Conservation (phyloP, 2,888 invertebrate genomes). For the Piscicola geometra region DNA sequence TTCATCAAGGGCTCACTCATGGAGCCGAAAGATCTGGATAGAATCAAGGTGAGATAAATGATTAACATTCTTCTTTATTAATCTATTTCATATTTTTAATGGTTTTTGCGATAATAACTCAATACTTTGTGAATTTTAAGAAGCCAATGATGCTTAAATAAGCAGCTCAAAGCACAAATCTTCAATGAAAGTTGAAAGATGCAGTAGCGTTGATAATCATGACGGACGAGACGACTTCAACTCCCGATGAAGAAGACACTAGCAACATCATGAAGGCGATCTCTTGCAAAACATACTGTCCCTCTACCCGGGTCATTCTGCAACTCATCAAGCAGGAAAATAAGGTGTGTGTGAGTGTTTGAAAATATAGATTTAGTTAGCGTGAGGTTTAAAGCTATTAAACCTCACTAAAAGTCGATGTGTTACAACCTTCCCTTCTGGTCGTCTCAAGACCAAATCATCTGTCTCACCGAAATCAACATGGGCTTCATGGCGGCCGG, state of each 20-base stretch:
- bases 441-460: slow-evolving; percentile 91
- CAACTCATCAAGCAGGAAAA: slow-evolving; percentile 43
- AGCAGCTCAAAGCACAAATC: no score
- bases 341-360: slow-evolving; percentile 38
- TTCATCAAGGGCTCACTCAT: slow-evolving; percentile 22
- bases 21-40: slow-evolving; percentile 3
- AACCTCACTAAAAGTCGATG: slow-evolving; percentile 69
- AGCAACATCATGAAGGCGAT: slow-evolving; percentile 44
- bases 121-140: no score
- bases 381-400: neutral
- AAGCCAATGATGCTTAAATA: no score
- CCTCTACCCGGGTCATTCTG: slow-evolving; percentile 41
- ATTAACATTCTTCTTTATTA: no score
- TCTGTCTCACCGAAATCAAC: slow-evolving; percentile 92
- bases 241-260: slow-evolving; percentile 17
- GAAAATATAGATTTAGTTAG: neutral
- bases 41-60: slow-evolving; percentile 3
- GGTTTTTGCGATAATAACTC: neutral
- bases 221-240: slow-evolving; percentile 5
- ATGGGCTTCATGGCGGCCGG: slow-evolving; percentile 97
- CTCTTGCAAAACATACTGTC: slow-evolving; percentile 42
- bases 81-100: no score
- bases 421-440: slow-evolving; percentile 97
- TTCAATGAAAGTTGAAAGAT: slow-evolving; percentile 13
- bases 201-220: slow-evolving; percentile 20